These are phyloP conservation scores for Tauraco erythrolophus DNA, from an alignment of 2,113 vertebrate genomes.

Conservation along the genomic window DNA sequence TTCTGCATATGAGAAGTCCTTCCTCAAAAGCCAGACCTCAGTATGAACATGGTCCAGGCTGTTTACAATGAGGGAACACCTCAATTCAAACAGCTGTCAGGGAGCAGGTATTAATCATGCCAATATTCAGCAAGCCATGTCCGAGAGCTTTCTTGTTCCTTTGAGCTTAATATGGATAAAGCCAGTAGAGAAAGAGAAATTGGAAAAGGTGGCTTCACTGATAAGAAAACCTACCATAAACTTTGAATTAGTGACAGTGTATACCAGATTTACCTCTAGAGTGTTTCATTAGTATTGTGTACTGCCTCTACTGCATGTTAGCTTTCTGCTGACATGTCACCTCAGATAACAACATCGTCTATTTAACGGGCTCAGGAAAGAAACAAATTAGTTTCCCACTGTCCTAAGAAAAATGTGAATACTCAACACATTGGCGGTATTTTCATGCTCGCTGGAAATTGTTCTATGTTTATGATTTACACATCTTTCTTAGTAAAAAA, in stretches of 20 bases:
- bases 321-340: constrained; percentile 61
- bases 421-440: background rate
- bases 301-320: constrained; percentile 35
- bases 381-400: constrained; percentile 38
- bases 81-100: constrained; percentile 56
- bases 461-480: constrained; percentile 47
- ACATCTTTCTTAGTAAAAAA: constrained; percentile 15
- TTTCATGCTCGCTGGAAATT: background rate
- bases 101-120: constrained; percentile 63
- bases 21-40: constrained; percentile 4
- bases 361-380: constrained; percentile 59
- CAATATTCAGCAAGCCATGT: constrained; percentile 66
- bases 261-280: constrained; percentile 59
- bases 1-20: background rate
- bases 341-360: constrained; percentile 66
- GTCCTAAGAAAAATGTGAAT: constrained; percentile 1
- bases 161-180: constrained; percentile 77
- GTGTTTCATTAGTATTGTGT: constrained; percentile 63
- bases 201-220: constrained; percentile 73
- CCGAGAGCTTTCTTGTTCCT: constrained; percentile 64
- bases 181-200: constrained; percentile 63
- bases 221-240: constrained; percentile 75
- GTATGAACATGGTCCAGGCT: constrained; percentile 1
- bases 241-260: constrained; percentile 68
- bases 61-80: constrained; percentile 33